Evolutionary conservation across 2,113 vertebrate genomes (phyloP), one percentile per base, ranked within the genome.

Genomic region (Oryzias curvinotus): DNA sequence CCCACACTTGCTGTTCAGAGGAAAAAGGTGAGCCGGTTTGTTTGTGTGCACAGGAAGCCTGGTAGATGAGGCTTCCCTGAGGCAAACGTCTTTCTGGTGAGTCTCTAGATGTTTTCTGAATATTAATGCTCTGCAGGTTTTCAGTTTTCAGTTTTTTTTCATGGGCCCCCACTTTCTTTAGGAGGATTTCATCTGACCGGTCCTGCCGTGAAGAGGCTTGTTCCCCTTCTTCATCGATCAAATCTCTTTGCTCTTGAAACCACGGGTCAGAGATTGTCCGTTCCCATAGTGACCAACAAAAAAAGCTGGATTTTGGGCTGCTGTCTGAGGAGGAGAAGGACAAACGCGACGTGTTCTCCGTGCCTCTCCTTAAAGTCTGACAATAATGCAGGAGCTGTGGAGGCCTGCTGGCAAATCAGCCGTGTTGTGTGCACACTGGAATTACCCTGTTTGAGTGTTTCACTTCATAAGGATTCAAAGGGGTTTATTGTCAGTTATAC

Each of bases 211-310:
- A 63, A 7, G 61, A 61, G 48, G 54, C 57, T 71, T 82, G 77
- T 71, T 55, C 65, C 64, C 57, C 43, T 30, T 48, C 41, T 66
- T 57, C 75, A 83, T 84, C 76, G 68, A 88, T 86, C 62, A 69
- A 57, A 74, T 77, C 73, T 46, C 64, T 78, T 74, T 53, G 62
- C 54, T 68, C 65, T 72, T 66, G 76, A 62, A 78, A 71, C 78
- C 65, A 72, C 42, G 65, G 75, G 68, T 85, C 80, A 80, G 72
- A 73, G 46, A 71, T 60, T 30, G 65, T 26, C 65, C 51, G 88
- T 90, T 88, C 51, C 88, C 80, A 86, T 87, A 59, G 88, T 75
- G 72, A 89, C 81, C 26, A 75, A 85, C 71, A 84, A 83, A 70
- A 83, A 70, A 47, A 49, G 65, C 78, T 78, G 17, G 2, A 62